phyloP scores from a whole-genome alignment of 2,888 invertebrate species.

The Zaprionus obscuricornis region DNA sequence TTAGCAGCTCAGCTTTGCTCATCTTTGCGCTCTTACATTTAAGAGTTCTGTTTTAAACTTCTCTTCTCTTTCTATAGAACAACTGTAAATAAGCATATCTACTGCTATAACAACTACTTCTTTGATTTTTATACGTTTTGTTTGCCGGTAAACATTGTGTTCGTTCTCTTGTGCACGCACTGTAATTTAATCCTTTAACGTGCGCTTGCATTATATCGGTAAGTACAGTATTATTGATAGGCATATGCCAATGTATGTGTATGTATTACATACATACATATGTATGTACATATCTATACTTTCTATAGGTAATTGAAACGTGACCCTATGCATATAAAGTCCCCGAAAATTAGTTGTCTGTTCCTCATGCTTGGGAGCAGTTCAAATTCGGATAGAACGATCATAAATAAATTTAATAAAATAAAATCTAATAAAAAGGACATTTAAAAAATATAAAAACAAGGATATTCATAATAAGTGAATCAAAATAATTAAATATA shows the following conservation, averaged over 20 bases:
- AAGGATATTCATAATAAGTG: background rate
- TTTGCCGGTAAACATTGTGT: too few species aligned
- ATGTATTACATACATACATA: background rate
- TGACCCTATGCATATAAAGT: constrained; percentile 10
- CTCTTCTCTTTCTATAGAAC: too few species aligned
- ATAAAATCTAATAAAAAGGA: background rate
- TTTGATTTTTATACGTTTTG: too few species aligned
- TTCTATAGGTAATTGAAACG: constrained; percentile 21
- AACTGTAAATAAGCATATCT: too few species aligned
- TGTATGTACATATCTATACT: constrained; percentile 17
- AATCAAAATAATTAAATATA: background rate
- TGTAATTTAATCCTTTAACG: constrained; percentile 39
- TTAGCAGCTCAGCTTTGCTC: too few species aligned
- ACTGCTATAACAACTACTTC: too few species aligned
- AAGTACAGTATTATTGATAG: constrained; percentile 32
- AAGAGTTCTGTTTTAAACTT: too few species aligned
- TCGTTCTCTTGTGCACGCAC: too few species aligned
- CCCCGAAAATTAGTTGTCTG: constrained; percentile 12
- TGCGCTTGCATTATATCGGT: constrained; percentile 21
- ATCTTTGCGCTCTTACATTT: too few species aligned
- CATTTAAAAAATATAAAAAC: background rate
- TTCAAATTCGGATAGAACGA: constrained; percentile 3
- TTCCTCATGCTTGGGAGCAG: constrained; percentile 10
- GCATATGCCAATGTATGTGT: background rate
- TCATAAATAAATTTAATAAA: background rate